Conservation (phyloP, 2,797 vertebrate species). For the Acrossocheilus wenchowensis region DNA sequence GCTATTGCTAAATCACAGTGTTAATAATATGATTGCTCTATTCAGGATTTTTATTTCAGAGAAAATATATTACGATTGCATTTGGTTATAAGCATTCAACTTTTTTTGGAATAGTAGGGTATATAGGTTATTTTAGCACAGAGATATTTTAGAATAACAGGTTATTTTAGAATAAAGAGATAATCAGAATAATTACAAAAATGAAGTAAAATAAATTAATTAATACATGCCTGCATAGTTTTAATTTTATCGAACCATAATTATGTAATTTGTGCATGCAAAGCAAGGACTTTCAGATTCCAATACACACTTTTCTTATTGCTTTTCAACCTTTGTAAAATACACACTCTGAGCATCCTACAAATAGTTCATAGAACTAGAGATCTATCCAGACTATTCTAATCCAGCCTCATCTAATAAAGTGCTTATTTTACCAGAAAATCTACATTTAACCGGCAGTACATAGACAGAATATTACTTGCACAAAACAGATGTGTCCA, state of each 20-base stretch:
- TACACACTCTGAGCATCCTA: background rate
- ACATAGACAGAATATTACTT: conserved; percentile 74
- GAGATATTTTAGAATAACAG: background rate
- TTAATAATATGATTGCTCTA: background rate
- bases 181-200: background rate
- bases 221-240: conserved; percentile 24
- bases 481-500: conserved; percentile 87
- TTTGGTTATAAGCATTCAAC: conserved; percentile 8
- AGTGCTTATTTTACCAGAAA: conserved; percentile 60
- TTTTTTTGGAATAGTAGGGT: background rate
- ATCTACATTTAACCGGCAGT: conserved; percentile 66
- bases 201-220: conserved; percentile 15
- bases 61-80: conserved; percentile 1
- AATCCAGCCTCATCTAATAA: conserved; percentile 17
- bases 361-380: conserved; percentile 24
- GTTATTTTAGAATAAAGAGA: background rate
- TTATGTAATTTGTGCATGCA: conserved; percentile 3
- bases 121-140: background rate
- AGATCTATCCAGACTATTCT: conserved; percentile 16
- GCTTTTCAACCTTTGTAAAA: conserved; percentile 2
- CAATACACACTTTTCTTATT: conserved; percentile 1
- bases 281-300: background rate
- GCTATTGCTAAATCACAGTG: conserved; percentile 18
- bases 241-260: background rate
- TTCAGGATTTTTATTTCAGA: background rate